Evolutionary conservation across 1,140 invertebrate species (phyloP).

Genomic region (Lepidotrigona ventralis): DNA sequence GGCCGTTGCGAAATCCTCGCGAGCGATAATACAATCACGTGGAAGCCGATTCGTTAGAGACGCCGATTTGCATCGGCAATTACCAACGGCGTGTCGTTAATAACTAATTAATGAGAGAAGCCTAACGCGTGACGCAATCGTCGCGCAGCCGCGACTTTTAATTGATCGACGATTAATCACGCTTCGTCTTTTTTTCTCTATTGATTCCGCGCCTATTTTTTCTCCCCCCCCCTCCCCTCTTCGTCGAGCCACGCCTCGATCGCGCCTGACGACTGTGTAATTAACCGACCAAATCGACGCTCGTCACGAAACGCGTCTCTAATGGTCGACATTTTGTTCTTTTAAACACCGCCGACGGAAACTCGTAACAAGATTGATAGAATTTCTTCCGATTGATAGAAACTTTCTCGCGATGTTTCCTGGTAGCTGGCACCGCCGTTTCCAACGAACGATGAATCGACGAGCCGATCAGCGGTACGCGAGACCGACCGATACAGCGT

Average conservation of each 20-base stretch:
- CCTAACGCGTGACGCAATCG: constrained; percentile 55
- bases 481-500: too few species aligned
- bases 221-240: too few species aligned
- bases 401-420: not conserved
- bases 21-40: constrained; percentile 32
- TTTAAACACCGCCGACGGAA: not conserved
- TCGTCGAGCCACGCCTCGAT: too few species aligned
- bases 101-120: constrained; percentile 69
- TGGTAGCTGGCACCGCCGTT: not conserved
- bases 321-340: not conserved
- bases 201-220: constrained; percentile 12
- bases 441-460: not conserved
- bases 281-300: constrained; percentile 22
- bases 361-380: constrained; percentile 12
- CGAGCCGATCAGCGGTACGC: not conserved
- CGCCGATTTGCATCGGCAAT: constrained; percentile 69
- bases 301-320: constrained; percentile 14
- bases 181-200: constrained; percentile 21
- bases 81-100: constrained; percentile 64
- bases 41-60: constrained; percentile 23
- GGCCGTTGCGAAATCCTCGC: constrained; percentile 55
- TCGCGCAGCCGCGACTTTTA: constrained; percentile 47
- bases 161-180: constrained; percentile 67
- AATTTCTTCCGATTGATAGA: not conserved
- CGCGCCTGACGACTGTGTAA: not conserved